These are phyloP conservation scores for Drosophila barbarae DNA, from an alignment of 2,888 invertebrate genomes.

Conservation along the genomic window DNA sequence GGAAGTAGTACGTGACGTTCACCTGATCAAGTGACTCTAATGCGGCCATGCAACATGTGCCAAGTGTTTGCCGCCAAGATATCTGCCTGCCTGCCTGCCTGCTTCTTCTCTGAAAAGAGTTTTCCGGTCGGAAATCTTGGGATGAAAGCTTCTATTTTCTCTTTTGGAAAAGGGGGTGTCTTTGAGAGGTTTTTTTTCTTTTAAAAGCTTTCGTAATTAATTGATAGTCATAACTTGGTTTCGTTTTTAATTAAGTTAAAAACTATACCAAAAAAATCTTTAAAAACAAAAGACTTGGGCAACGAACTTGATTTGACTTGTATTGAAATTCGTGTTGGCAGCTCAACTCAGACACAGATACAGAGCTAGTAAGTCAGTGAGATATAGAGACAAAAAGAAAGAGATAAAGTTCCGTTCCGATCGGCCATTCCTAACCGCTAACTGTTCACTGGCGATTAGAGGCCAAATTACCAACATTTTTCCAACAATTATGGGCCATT, in stretches of 20 bases:
- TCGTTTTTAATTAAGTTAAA: no score
- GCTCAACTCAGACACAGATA: not conserved
- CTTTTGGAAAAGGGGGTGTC: not conserved
- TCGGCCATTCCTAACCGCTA: constrained; percentile 15
- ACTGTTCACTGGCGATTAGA: constrained; percentile 51
- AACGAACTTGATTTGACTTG: constrained; percentile 64
- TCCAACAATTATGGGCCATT: constrained; percentile 67
- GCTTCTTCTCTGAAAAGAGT: not conserved
- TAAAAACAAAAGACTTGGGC: constrained; percentile 68
- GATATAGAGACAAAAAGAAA: not conserved
- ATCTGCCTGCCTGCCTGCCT: not conserved
- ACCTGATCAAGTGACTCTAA: constrained; percentile 35
- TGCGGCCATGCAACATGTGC: constrained; percentile 16
- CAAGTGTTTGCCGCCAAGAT: constrained; percentile 4
- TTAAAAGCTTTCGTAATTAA: not conserved
- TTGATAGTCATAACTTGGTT: not conserved
- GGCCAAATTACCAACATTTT: constrained; percentile 58
- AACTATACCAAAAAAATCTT: not conserved
- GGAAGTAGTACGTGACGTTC: constrained; percentile 28
- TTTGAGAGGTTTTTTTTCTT: not conserved
- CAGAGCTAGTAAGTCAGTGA: not conserved
- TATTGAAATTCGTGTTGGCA: not conserved
- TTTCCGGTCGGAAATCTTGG: not conserved
- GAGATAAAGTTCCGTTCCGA: constrained; percentile 20
- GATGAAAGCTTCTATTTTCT: constrained; percentile 35